phyloP scores from a whole-genome alignment of 2,113 vertebrate genomes.

The Brachionichthys hirsutus region DNA sequence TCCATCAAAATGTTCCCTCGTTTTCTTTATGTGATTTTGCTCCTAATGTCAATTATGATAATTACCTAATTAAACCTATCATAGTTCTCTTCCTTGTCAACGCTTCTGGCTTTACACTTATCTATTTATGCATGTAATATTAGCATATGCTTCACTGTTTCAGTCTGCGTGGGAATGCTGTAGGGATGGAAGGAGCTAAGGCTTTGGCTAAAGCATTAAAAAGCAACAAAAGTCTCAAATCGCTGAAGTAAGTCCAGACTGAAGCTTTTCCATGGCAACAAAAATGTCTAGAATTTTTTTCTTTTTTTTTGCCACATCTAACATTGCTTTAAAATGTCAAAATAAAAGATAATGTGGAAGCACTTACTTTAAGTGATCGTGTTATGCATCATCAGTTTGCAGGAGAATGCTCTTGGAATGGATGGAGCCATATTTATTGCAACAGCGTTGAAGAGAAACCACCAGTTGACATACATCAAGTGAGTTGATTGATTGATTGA shows the following conservation, averaged over 20 bases:
- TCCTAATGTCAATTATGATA: background rate
- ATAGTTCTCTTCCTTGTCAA: background rate
- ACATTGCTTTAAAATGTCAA: no score
- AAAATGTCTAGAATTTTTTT: background rate
- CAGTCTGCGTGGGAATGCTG: constrained; percentile 88
- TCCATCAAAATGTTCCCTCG: no score
- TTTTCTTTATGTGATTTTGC: background rate
- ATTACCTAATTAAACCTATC: background rate
- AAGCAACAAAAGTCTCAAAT: constrained; percentile 83
- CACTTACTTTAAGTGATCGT: background rate
- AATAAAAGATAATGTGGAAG: no score
- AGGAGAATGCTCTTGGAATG: constrained; percentile 93
- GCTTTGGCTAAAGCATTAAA: constrained; percentile 85
- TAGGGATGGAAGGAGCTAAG: constrained; percentile 86
- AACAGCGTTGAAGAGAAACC: constrained; percentile 85
- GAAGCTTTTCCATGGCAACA: background rate
- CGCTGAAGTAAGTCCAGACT: constrained; percentile 83
- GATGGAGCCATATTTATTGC: constrained; percentile 91
- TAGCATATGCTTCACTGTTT: background rate
- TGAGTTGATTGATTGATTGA: constrained; percentile 58
- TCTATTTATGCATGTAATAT: background rate
- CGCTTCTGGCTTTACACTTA: background rate
- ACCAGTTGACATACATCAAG: constrained; percentile 87
- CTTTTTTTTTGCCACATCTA: no score
- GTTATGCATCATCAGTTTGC: constrained; percentile 77